phyloP scores from a whole-genome alignment of 2,113 vertebrate genomes.

The Corythoichthys haematopterus region DNA sequence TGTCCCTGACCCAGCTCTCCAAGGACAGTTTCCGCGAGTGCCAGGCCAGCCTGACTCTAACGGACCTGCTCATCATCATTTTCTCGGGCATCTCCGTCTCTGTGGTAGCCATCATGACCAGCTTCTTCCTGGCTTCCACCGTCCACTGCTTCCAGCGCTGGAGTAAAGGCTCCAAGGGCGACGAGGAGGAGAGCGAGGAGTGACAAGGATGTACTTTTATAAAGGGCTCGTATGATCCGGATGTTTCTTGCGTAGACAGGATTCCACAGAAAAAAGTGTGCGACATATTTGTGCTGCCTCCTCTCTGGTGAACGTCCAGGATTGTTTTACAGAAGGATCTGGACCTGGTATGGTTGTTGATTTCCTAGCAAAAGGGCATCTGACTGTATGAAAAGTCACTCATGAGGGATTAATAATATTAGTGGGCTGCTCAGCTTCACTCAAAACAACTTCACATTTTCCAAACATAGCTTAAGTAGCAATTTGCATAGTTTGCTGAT shows the following conservation, averaged over 20 bases:
- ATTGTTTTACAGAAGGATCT: constrained; percentile 21
- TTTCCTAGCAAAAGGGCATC: constrained; percentile 34
- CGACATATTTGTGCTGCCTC: constrained; percentile 15
- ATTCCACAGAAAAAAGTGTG: constrained; percentile 15
- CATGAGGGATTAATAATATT: constrained; percentile 18
- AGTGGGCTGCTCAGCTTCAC: constrained; percentile 19
- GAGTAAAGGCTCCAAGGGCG: constrained; percentile 87
- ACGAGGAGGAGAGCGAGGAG: constrained; percentile 90
- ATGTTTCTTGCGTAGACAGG: constrained; percentile 16
- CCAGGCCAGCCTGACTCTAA: constrained; percentile 87
- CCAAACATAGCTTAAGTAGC: constrained; percentile 1
- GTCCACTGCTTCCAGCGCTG: constrained; percentile 95
- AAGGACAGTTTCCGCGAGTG: constrained; percentile 95
- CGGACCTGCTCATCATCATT: constrained; percentile 94
- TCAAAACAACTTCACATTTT: constrained; percentile 8
- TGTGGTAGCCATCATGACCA: constrained; percentile 92
- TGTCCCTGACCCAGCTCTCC: constrained; percentile 86
- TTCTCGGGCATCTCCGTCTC: constrained; percentile 97
- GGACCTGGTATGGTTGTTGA: constrained; percentile 12
- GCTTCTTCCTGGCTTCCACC: constrained; percentile 94
- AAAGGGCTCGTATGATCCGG: neutral
- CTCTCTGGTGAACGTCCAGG: constrained; percentile 27
- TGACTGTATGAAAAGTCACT: constrained; percentile 27
- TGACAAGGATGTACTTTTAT: constrained; percentile 48
- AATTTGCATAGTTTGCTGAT: neutral